Evolutionary conservation across 2,797 vertebrate species (phyloP).

Genomic region (Ceryle rudis): DNA sequence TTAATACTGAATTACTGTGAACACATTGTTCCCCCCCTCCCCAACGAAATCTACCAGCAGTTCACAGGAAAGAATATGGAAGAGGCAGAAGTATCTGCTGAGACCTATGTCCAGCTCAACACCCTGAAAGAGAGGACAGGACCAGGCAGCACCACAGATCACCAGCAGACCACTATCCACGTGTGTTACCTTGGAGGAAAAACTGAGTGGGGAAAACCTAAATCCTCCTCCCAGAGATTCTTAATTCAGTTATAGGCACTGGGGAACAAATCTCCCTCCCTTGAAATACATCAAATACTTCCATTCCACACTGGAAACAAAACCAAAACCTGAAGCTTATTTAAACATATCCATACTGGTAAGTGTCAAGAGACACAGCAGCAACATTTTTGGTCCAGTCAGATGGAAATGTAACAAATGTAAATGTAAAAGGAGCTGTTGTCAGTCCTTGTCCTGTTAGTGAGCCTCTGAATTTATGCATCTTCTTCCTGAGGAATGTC

Average conservation of each 20-base stretch:
- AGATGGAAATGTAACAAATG: neutral
- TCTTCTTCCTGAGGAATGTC: neutral
- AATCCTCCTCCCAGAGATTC: neutral
- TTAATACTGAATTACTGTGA: neutral
- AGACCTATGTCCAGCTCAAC: accelerated
- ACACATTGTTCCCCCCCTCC: accelerated
- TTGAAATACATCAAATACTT: neutral
- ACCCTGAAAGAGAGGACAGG: neutral
- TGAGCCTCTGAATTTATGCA: neutral
- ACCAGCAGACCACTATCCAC: neutral
- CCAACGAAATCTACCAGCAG: neutral
- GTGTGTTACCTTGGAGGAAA: neutral
- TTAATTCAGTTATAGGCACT: neutral
- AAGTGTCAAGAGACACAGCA: neutral
- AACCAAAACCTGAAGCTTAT: neutral
- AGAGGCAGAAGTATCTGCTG: neutral
- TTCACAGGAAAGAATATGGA: accelerated
- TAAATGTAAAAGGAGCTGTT: neutral
- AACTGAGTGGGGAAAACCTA: neutral
- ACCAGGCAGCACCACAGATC: neutral
- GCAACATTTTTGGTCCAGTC: neutral
- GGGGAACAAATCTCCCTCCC: neutral
- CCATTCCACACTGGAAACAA: neutral
- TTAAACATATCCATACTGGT: neutral
- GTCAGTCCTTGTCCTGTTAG: neutral